phyloP scores from a whole-genome alignment of 2,797 vertebrate species.

The Salarias fasciatus region DNA sequence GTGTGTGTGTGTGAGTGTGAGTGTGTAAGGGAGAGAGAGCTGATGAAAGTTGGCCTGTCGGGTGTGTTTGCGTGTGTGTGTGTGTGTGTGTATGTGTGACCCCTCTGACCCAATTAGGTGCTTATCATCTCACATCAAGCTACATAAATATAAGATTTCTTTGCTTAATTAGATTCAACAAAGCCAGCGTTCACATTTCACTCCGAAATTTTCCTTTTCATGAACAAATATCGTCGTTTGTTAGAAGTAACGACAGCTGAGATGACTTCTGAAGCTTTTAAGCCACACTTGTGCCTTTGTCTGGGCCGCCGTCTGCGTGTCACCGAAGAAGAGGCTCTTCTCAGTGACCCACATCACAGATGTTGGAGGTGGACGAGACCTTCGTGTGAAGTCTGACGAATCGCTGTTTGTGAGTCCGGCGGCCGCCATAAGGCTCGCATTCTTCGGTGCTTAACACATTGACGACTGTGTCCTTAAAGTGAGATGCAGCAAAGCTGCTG shows the following conservation, averaged over 20 bases:
- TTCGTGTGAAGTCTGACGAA: constrained; percentile 69
- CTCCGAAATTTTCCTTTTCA: too few relatives aligned
- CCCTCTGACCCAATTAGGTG: constrained; percentile 50
- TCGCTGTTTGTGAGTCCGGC: constrained; percentile 65
- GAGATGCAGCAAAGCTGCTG: constrained; percentile 57
- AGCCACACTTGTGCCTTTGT: constrained; percentile 34
- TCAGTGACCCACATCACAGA: constrained; percentile 74
- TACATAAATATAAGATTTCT: constrained; percentile 18
- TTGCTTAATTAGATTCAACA: not conserved
- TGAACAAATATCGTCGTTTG: constrained; percentile 16
- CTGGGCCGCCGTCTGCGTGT: constrained; percentile 48
- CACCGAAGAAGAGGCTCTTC: constrained; percentile 56
- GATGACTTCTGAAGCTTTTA: constrained; percentile 54
- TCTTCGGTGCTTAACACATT: constrained; percentile 78
- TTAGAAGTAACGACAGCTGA: constrained; percentile 32
- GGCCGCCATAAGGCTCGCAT: constrained; percentile 61
- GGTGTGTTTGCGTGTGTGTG: constrained; percentile 31
- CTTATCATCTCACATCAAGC: constrained; percentile 53
- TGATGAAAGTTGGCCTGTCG: constrained; percentile 61
- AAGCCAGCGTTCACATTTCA: too few relatives aligned
- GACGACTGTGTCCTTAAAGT: constrained; percentile 68
- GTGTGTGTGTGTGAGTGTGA: constrained; percentile 51
- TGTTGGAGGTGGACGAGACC: constrained; percentile 61
- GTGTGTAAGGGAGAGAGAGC: constrained; percentile 36
- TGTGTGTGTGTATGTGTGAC: constrained; percentile 34